phyloP scores from a whole-genome alignment of 2,888 invertebrate species.

The Hypsopygia costalis region DNA sequence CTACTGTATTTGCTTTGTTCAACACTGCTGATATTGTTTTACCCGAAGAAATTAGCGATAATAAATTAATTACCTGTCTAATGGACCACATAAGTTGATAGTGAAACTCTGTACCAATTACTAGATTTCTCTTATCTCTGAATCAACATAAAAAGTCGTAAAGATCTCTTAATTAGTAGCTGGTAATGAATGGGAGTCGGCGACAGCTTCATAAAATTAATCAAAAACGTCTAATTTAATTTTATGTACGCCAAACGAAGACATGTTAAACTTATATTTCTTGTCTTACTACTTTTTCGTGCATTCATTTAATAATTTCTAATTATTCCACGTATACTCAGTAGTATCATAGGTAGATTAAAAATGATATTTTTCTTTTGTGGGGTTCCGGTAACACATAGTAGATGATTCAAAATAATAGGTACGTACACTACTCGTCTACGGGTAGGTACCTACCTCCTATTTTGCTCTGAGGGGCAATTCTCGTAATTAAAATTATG shows the following conservation, averaged over 20 bases:
- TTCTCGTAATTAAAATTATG: no score
- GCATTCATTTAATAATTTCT: no score
- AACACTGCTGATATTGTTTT: no score
- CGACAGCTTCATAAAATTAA: constrained; percentile 7
- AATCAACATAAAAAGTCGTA: constrained; percentile 16
- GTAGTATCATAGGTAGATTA: no score
- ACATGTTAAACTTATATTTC: background rate
- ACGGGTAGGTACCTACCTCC: no score
- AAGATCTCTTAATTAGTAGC: constrained; percentile 18
- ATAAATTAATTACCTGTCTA: constrained; percentile 3
- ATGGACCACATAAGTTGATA: constrained; percentile 5
- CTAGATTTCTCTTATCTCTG: constrained; percentile 17
- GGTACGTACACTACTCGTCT: no score
- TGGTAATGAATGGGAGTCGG: constrained; percentile 13
- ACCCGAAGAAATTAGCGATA: background rate
- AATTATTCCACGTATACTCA: no score
- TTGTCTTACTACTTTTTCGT: background rate
- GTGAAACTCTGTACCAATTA: constrained; percentile 3
- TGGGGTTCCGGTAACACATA: no score
- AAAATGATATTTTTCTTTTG: no score
- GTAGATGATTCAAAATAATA: no score
- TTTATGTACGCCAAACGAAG: background rate
- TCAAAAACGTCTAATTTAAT: constrained; percentile 3
- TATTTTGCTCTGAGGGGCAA: no score
- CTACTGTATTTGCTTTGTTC: no score